Base-by-base conservation (phyloP, 2,797 vertebrate genomes). In the Betta splendens region DNA sequence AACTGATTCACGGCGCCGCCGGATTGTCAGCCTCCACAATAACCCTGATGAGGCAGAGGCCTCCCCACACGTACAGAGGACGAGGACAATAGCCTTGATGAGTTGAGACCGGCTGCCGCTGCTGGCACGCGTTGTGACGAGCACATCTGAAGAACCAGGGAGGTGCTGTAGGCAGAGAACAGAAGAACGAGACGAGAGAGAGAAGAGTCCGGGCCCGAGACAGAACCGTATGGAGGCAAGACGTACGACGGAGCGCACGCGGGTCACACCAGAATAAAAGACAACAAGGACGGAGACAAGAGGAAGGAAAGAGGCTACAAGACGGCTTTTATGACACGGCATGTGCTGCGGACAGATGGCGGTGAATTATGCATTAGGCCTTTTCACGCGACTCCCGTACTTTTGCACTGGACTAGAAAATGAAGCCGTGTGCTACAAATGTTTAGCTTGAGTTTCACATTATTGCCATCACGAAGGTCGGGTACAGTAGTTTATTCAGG, bases 311-410 rank as follows among this genome's bases (percentile, higher is more conserved):
- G 62, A 77, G 57, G 49, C 33, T 76, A 81, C 76, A 80, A 80
- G 81, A 77, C 80, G 76, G 75, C 66, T 85, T 87, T 87, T 85
- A 85, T 83, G 77, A 80, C 77, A 72, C 83, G 84, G 83, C 84
- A 85, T 86, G 84, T 81, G 83, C 79, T 79, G 75, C 47, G 79
- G 84, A 89, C 87, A 89, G 87, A 89, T 87, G 85, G 85, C 66
- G 75, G 75, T 89, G 78, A 87, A 89, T 89, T 80, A 89, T 87
- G 85, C 66, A 87, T 86, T 68, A 75, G 80, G 84, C 77, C 69
- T 83, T 86, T 84, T 78, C n/a, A 83, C 85, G 64, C 70, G 31
- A 61, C 59, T 82, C 43, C 71, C 69, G 65, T 80, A 53, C 79
- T 77, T 77, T 61, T 69, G 69, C 78, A 67, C 73, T 56, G 23